phyloP scores from a whole-genome alignment of 2,888 invertebrate species.

The Tineola bisselliella region DNA sequence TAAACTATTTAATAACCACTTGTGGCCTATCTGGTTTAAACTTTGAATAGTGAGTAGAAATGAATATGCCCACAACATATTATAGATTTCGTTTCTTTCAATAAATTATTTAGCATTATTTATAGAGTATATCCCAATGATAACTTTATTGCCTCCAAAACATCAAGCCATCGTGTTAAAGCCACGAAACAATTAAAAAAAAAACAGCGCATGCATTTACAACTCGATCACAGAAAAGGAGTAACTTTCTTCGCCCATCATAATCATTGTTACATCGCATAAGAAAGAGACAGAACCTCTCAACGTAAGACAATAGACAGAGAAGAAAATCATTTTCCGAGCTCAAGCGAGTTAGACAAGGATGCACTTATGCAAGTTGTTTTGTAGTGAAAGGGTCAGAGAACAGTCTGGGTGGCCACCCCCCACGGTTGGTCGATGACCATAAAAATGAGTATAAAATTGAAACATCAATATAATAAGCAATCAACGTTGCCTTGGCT shows the following conservation, averaged over 20 bases:
- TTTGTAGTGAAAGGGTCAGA: slow-evolving; percentile 30
- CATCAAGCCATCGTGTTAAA: slow-evolving; percentile 11
- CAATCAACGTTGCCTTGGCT: slow-evolving; percentile 54
- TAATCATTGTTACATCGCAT: slow-evolving; percentile 30
- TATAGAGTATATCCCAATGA: neutral
- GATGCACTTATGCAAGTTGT: slow-evolving; percentile 31
- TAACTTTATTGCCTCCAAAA: slow-evolving; percentile 1
- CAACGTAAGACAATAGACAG: slow-evolving; percentile 21
- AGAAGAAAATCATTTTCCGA: slow-evolving; percentile 33
- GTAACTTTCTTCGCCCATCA: slow-evolving; percentile 51
- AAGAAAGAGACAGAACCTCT: slow-evolving; percentile 24
- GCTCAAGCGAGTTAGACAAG: slow-evolving; percentile 38
- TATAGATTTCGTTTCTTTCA: too few relatives aligned
- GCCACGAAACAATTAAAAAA: slow-evolving; percentile 18
- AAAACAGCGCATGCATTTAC: neutral
- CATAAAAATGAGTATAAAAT: slow-evolving; percentile 69
- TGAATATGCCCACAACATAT: too few relatives aligned
- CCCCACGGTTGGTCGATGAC: slow-evolving; percentile 68
- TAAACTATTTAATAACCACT: too few relatives aligned
- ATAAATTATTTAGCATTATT: neutral
- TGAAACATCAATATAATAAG: slow-evolving; percentile 70
- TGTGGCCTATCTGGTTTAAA: too few relatives aligned
- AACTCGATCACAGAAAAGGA: slow-evolving; percentile 29
- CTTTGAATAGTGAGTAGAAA: too few relatives aligned
- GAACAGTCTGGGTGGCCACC: slow-evolving; percentile 63